Percentiles rank a stretch among this genome's conserved stretches.
These are phyloP conservation scores for Callithrix jacchus DNA, from an alignment of 2,113 vertebrate species.

Conservation along the genomic window DNA sequence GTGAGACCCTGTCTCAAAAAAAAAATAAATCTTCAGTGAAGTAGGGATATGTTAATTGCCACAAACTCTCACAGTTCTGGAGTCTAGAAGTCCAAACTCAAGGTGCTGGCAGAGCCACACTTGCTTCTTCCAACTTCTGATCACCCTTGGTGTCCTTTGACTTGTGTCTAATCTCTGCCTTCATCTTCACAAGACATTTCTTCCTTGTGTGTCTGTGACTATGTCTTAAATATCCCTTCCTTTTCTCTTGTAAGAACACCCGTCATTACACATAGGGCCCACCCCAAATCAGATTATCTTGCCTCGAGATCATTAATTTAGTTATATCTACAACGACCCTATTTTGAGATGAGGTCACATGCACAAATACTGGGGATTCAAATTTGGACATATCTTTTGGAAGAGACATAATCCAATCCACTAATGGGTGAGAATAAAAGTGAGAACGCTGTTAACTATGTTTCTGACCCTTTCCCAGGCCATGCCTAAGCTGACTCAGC, in stretches of 20 bases:
- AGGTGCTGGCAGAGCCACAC: neutral
- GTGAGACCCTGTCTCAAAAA: neutral
- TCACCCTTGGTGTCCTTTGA: neutral
- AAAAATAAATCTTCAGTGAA: neutral
- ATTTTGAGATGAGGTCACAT: neutral
- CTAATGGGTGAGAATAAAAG: neutral
- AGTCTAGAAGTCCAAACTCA: neutral
- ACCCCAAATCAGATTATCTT: neutral
- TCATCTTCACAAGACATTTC: fast-evolving
- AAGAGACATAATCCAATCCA: too few relatives aligned
- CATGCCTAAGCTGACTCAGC: neutral
- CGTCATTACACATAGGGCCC: neutral
- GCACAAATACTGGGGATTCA: neutral
- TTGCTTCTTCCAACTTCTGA: neutral
- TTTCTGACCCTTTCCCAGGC: neutral
- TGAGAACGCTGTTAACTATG: neutral
- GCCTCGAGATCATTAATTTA: neutral
- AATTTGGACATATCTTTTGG: neutral
- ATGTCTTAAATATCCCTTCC: neutral
- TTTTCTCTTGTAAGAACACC: neutral
- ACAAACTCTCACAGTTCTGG: neutral
- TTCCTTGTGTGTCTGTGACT: neutral
- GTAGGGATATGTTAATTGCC: neutral
- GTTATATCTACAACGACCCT: neutral
- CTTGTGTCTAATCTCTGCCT: neutral